These are phyloP conservation scores for Colaptes auratus DNA, from an alignment of 2,113 vertebrate genomes.

Conservation along the genomic window DNA sequence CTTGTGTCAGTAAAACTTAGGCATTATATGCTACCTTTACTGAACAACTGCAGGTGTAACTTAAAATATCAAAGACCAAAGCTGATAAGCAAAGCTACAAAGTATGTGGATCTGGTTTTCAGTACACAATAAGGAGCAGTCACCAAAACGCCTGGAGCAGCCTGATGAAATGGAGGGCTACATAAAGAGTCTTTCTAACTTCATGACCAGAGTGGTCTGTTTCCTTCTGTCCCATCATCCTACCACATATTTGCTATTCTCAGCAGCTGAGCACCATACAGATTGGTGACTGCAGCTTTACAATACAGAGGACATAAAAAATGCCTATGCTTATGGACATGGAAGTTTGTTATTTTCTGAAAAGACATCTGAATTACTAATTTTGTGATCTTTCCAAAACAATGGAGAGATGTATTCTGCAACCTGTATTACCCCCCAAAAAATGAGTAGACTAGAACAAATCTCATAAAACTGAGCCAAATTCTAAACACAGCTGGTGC, in stretches of 20 bases:
- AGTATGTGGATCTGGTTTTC: not conserved
- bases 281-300: not conserved
- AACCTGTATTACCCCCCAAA: not conserved
- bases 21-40: not conserved
- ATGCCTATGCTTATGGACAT: not conserved
- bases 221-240: not conserved
- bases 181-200: not conserved
- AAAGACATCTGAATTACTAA: not conserved
- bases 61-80: not conserved
- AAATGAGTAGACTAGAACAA: not conserved
- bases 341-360: not conserved
- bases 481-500: not conserved
- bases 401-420: not conserved
- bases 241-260: not conserved
- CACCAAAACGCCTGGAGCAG: not conserved
- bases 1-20: not conserved
- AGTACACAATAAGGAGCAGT: not conserved
- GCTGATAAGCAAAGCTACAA: not conserved
- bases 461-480: not conserved
- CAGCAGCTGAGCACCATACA: not conserved
- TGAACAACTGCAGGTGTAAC: not conserved
- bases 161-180: not conserved
- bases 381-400: slow-evolving; percentile 2
- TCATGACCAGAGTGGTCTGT: accelerated
- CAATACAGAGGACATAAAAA: accelerated